phyloP scores from a whole-genome alignment of 2,888 invertebrate genomes.

The Drosophila nigricruria region DNA sequence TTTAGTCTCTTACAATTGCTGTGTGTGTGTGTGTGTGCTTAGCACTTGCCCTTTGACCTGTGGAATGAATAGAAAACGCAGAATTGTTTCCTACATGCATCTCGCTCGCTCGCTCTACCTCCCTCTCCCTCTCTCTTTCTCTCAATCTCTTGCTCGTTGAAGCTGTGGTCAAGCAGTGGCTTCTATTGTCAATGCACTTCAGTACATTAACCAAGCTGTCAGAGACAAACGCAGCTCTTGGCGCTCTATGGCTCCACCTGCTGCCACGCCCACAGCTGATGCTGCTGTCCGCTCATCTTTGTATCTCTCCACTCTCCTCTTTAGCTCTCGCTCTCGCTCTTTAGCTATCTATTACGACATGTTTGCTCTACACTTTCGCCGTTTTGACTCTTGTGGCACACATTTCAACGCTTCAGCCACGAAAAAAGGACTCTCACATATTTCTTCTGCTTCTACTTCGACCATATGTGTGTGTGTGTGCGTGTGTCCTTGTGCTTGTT shows the following conservation, averaged over 20 bases:
- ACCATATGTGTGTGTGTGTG: slow-evolving; percentile 51
- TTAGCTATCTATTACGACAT: slow-evolving; percentile 69
- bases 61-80: slow-evolving; percentile 50
- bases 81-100: slow-evolving; percentile 27
- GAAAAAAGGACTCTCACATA: slow-evolving; percentile 22
- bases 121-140: not conserved
- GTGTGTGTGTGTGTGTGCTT: slow-evolving; percentile 48
- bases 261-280: slow-evolving; percentile 11
- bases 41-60: slow-evolving; percentile 65
- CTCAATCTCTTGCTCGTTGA: not conserved
- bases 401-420: slow-evolving; percentile 41
- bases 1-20: not conserved
- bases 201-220: slow-evolving; percentile 72
- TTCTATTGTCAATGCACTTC: slow-evolving; percentile 78
- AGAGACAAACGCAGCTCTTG: slow-evolving; percentile 59
- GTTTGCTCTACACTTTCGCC: slow-evolving; percentile 74
- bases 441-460: slow-evolving; percentile 9
- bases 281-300: not conserved
- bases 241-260: slow-evolving; percentile 6
- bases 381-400: slow-evolving; percentile 48
- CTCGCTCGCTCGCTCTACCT: slow-evolving; percentile 1
- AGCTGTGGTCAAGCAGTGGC: slow-evolving; percentile 61
- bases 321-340: slow-evolving; percentile 18
- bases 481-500: slow-evolving; percentile 5
- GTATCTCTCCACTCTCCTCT: not conserved